phyloP scores from a whole-genome alignment of 2,888 invertebrate genomes.

The Strigamia transsilvanica region DNA sequence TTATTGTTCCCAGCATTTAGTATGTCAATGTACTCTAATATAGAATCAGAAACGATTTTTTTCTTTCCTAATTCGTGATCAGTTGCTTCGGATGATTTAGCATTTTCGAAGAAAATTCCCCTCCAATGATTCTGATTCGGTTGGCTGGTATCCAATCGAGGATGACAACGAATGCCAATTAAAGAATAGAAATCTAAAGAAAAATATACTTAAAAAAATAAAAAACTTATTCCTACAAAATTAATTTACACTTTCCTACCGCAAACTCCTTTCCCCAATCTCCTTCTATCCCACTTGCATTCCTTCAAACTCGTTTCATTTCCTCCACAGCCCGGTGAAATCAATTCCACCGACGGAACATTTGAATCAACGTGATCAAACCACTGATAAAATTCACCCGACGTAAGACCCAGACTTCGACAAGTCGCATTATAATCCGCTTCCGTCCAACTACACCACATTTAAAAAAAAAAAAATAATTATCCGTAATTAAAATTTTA shows the following conservation, averaged over 20 bases:
- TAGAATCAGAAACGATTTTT: slow-evolving; percentile 75
- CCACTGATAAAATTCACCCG: slow-evolving; percentile 85
- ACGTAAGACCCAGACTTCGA: slow-evolving; percentile 93
- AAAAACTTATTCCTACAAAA: background rate
- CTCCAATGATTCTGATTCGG: slow-evolving; percentile 75
- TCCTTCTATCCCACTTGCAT: slow-evolving; percentile 81
- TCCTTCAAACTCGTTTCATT: slow-evolving; percentile 81
- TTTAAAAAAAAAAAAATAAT: background rate
- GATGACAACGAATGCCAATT: slow-evolving; percentile 82
- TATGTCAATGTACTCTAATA: slow-evolving; percentile 80
- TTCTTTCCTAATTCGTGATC: slow-evolving; percentile 59
- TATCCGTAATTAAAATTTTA: background rate
- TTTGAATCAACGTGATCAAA: slow-evolving; percentile 74
- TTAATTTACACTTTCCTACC: slow-evolving; percentile 67
- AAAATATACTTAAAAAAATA: background rate
- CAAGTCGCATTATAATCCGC: slow-evolving; percentile 92
- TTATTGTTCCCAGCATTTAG: slow-evolving; percentile 85
- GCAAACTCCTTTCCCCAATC: slow-evolving; percentile 91
- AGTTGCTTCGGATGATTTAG: slow-evolving; percentile 65
- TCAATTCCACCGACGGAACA: slow-evolving; percentile 79
- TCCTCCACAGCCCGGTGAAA: slow-evolving; percentile 81
- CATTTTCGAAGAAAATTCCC: slow-evolving; percentile 84
- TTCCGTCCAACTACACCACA: slow-evolving; percentile 84
- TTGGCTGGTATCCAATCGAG: slow-evolving; percentile 64
- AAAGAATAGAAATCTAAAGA: slow-evolving; percentile 85